These are phyloP conservation scores for Macaria notata DNA, from an alignment of 2,888 invertebrate genomes.

Conservation along the genomic window DNA sequence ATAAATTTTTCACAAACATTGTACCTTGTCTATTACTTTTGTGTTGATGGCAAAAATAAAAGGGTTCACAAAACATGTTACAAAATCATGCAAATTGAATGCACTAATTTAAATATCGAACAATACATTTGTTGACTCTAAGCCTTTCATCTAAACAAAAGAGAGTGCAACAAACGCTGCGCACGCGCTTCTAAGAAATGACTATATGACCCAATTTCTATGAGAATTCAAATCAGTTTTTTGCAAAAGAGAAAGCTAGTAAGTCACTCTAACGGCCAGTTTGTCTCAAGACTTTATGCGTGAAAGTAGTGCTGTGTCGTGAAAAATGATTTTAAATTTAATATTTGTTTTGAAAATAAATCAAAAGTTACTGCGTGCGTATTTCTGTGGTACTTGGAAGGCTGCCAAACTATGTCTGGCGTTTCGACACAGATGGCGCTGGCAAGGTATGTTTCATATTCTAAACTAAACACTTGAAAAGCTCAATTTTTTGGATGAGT, in stretches of 20 bases:
- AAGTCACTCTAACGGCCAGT: conserved; percentile 49
- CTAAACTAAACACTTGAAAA: neutral
- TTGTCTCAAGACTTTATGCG: conserved; percentile 56
- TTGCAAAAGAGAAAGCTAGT: conserved; percentile 73
- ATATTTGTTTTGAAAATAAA: conserved; percentile 46
- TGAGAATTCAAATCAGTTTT: conserved; percentile 79
- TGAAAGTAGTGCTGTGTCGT: conserved; percentile 62
- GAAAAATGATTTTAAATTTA: conserved; percentile 42
- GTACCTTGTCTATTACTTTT: too few relatives aligned
- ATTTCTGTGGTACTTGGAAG: conserved; percentile 45
- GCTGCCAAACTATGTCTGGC: conserved; percentile 46
- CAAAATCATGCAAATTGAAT: conserved; percentile 24
- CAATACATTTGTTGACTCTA: conserved; percentile 30
- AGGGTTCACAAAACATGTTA: conserved; percentile 27
- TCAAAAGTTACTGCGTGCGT: conserved; percentile 32
- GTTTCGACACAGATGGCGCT: conserved; percentile 58
- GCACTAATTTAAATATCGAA: conserved; percentile 32
- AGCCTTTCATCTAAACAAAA: conserved; percentile 23
- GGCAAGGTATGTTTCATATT: conserved; percentile 31
- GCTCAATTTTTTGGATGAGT: neutral
- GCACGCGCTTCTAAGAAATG: conserved; percentile 61
- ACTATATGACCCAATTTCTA: conserved; percentile 67
- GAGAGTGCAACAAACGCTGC: conserved; percentile 34
- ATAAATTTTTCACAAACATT: too few relatives aligned
- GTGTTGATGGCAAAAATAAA: neutral